Base-by-base conservation (phyloP, 2,888 invertebrate species). In the Eupithecia subfuscata region DNA sequence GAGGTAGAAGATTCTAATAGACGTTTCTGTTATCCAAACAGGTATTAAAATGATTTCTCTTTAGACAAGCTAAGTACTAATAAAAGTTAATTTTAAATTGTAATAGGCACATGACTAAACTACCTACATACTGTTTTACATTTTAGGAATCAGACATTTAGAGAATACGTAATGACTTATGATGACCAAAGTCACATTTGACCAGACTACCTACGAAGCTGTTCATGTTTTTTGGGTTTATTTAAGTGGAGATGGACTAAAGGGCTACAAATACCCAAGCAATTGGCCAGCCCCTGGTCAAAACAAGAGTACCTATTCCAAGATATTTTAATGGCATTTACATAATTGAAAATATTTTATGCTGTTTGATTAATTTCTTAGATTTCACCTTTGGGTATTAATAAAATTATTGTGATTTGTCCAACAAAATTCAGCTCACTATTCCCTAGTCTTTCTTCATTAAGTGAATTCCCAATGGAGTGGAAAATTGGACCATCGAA, bases 401-500 rank as follows among this genome's bases (percentile, higher is more conserved):
- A 30, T 25, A 14, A 63, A n/a, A 16, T 18, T 34, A 65, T 22
- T 43, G 37, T 43, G 43, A 67, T 43, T 67, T 67, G 43, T 22
- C 43, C 43, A 14, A 68, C 43, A 45, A 45, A 75, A 56, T 56
- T n/a, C 18, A 70, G 14, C 43, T 43, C 65, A 70, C 65, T 70
- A 71, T 52, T 69, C 52, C 52, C 56, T 64, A 11, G 74, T 14
- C 63, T 30, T 74, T 71, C 69, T 48, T 71, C 64, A 69, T 71
- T 76, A 70, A 65, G 71, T 69, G 65, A 76, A 74, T 74, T 74
- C 69, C 67, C 77, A 74, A 70, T 74, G 65, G 69, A 77, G 69
- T 70, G 67, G 71, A 71, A 77, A 77, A 77, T 77, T 74, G 71
- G 69, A 60, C 72, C 70, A 74, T 74, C 72, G 60, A 77, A 73